Evolutionary conservation across 2,113 vertebrate species (phyloP), one percentile per base, ranked within the genome.

Genomic region (Taxidea taxus): DNA sequence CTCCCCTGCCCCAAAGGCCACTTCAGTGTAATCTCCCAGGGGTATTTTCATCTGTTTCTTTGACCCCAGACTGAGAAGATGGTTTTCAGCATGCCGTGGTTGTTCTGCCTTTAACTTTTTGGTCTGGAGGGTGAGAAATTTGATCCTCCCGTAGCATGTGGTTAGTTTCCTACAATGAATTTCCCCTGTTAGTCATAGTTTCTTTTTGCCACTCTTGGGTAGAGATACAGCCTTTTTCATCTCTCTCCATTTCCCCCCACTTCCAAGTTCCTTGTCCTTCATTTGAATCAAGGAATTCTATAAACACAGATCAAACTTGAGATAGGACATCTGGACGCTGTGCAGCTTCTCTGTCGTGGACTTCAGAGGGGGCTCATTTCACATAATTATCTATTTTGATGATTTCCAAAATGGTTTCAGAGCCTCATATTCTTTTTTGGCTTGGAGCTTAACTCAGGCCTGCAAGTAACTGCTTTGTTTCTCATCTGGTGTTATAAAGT

Each of bases 151-250:
- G 15, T 47, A 84, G 88, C 49, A 4, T 75, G 94, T 64, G 94
- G 93, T 95, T 92, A 75, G 58, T 97, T 92, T 96, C 91, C 94
- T 86, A 64, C 66, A 74, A 25, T 83, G 89, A 81, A 72, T 85
- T 96, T 94, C 95, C 94, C 72, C 85, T 49, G 9, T 95, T 96
- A 94, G 81, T 97, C 96, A 97, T 58, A 60, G 93, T 78, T 96
- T 91, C 89, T 97, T 60, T 94, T 25, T 91, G 84, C 78, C 54
- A 34, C 82, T 90, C 60, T 83, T 82, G 66, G 81, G 78, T 47
- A 13, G 72, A 86, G 75, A 82, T 20, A 34, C 2, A 42, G 66
- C 39, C 23, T 34, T 92, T 83, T 70, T 23, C 66, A 29, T 39
- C 47, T 68, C 84, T 66, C 51, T 82, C 34, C 56, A 5, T 37